Evolutionary conservation across 2,113 vertebrate species (phyloP), one percentile per base, ranked within the genome.

Genomic region (Macrotus californicus): DNA sequence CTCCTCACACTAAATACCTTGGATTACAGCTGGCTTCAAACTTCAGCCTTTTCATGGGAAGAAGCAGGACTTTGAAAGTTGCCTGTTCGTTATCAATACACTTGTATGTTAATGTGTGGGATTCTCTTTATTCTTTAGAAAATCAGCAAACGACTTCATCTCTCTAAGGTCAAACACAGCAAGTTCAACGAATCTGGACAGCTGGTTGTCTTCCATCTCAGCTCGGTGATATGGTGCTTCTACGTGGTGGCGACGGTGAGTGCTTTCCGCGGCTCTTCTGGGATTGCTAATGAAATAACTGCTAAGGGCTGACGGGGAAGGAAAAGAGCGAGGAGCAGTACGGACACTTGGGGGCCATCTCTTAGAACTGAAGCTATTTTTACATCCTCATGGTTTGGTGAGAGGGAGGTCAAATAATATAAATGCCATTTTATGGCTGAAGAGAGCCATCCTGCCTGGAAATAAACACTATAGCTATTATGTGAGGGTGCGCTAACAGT

Each of bases 151-250:
- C 99, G 99, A n/a, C 99, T 99, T 91, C 99, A 99, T 96, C 99
- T 99, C 84, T 99, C 99, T 84, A 99, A 99, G 97, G 99, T 99
- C 97, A 99, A 99, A 94, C 99, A 99, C 96, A 99, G 99, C 94
- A 99, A 99, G 98, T 99, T 99, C 96, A 99, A 99, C 22, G 99
- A 99, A 95, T 99, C 99, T 1, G 99, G 99, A 80, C 99, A 99
- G 97, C 98, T 99, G 97, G 99, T 99, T 14, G 98, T 99, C 82
- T 99, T 99, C 98, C 99, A 99, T 97, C 97, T 99, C 98, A 98
- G 98, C 98, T 99, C 99, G 1, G 98, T 99, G 86, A 95, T 99
- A 12, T 99, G 99, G 99, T 99, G 99, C 96, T 98, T 99, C 89
- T 99, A 99, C 10, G 97, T 99, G 90, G 98, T 99, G 10, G 97